These are phyloP conservation scores for Arenaria interpres DNA, from an alignment of 2,113 vertebrate genomes.

Conservation along the genomic window DNA sequence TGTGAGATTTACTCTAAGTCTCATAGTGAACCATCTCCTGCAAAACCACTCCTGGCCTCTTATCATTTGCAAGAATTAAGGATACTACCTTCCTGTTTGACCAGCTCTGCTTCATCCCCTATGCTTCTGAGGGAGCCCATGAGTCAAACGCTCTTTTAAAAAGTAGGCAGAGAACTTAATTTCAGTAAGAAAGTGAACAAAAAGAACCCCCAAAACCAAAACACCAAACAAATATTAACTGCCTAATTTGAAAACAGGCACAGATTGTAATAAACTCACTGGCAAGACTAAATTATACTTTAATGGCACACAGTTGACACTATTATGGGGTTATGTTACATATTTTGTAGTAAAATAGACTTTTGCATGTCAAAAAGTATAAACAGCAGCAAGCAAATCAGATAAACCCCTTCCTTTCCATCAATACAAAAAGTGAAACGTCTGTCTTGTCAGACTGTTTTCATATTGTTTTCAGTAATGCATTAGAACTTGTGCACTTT, in stretches of 20 bases:
- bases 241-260: not conserved
- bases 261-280: not conserved
- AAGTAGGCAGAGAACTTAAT: not conserved
- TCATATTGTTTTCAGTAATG: not conserved
- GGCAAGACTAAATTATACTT: not conserved
- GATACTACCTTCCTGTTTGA: not conserved
- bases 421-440: not conserved
- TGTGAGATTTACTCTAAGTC: not conserved
- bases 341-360: not conserved
- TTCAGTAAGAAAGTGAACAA: not conserved
- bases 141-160: not conserved
- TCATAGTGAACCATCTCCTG: not conserved
- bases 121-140: accelerated
- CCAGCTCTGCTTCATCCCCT: not conserved
- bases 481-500: not conserved
- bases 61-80: not conserved
- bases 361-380: not conserved
- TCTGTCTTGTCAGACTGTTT: not conserved
- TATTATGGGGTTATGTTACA: not conserved
- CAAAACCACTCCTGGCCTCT: not conserved
- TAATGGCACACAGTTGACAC: not conserved
- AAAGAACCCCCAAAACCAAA: not conserved
- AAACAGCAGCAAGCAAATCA: not conserved
- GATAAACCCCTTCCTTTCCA: not conserved
- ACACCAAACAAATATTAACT: not conserved